A percentile compares a stretch with the other conserved stretches of the same genome.
Conservation (phyloP, 2,797 vertebrate genomes). For the Dendrocincla tyrannina region DNA sequence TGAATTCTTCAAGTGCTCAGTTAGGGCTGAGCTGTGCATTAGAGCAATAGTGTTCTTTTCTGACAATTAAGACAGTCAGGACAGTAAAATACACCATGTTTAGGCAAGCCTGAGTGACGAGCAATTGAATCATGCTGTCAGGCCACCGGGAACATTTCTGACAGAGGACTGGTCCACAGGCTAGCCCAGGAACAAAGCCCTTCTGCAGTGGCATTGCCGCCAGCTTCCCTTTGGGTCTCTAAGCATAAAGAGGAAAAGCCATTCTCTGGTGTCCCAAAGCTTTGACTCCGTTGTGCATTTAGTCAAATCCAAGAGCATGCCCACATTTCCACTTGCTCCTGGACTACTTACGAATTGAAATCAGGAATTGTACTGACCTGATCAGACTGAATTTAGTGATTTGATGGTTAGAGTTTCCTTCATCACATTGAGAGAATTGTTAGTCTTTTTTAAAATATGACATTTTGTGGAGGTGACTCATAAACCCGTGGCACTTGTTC, state of each 20-base stretch:
- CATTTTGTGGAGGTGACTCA: not conserved
- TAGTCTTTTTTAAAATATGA: not conserved
- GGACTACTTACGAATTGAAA: not conserved
- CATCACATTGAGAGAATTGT: not conserved
- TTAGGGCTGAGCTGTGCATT: not conserved
- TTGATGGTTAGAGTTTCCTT: not conserved
- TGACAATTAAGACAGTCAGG: not conserved
- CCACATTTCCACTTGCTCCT: not conserved
- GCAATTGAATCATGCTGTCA: not conserved
- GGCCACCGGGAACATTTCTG: not conserved
- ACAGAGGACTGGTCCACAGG: not conserved
- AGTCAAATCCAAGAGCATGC: not conserved
- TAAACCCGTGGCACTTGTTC: not conserved
- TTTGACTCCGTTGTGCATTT: rapidly evolving
- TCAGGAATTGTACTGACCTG: not conserved
- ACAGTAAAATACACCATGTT: not conserved
- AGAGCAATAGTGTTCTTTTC: not conserved
- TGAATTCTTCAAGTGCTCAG: not conserved
- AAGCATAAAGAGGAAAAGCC: not conserved
- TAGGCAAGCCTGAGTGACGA: not conserved
- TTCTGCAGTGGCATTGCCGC: not conserved
- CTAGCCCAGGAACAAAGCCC: not conserved
- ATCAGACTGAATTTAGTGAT: not conserved
- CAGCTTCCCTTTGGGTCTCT: not conserved
- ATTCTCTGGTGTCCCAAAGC: not conserved